Percentiles rank a stretch among this genome's conserved stretches.
Conservation (phyloP, 2,888 invertebrate species). For the Encarsia formosa region DNA sequence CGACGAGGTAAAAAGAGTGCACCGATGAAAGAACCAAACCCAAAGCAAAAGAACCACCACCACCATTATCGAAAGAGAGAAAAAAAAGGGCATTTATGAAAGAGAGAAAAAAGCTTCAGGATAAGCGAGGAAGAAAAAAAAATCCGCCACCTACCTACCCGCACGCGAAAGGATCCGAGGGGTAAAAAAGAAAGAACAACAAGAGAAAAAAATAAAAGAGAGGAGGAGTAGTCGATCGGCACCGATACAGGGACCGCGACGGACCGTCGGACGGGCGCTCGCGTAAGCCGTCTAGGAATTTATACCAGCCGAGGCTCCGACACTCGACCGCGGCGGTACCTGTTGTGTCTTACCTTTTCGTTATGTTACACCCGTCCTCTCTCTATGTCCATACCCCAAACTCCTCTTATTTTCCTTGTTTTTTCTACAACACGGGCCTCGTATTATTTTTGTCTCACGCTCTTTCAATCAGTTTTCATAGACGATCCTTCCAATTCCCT, state of each 20-base stretch:
- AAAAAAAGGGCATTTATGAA: background rate
- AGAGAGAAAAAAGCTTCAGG: conserved; percentile 21
- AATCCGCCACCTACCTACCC: conserved; percentile 42
- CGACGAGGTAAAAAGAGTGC: background rate
- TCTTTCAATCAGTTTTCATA: conserved; percentile 2
- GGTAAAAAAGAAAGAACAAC: too few species aligned
- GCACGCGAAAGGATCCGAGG: conserved; percentile 26
- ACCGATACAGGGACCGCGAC: conserved; percentile 33
- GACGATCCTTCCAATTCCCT: too few species aligned
- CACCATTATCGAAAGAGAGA: conserved; percentile 1
- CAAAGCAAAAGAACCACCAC: background rate
- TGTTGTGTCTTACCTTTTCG: too few species aligned
- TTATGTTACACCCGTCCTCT: too few species aligned
- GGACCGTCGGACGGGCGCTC: conserved; percentile 21
- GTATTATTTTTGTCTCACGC: background rate
- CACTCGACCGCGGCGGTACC: too few species aligned
- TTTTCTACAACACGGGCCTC: background rate
- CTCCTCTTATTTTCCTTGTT: background rate
- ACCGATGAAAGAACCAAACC: background rate
- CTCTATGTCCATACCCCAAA: background rate
- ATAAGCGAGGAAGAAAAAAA: conserved; percentile 45
- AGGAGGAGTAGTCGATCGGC: conserved; percentile 32
- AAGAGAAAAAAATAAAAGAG: background rate
- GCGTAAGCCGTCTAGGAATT: conserved; percentile 50
- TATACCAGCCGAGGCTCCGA: conserved; percentile 27